Conservation (phyloP, 2,888 invertebrate species). For the Ceratothoa steindachneri region DNA sequence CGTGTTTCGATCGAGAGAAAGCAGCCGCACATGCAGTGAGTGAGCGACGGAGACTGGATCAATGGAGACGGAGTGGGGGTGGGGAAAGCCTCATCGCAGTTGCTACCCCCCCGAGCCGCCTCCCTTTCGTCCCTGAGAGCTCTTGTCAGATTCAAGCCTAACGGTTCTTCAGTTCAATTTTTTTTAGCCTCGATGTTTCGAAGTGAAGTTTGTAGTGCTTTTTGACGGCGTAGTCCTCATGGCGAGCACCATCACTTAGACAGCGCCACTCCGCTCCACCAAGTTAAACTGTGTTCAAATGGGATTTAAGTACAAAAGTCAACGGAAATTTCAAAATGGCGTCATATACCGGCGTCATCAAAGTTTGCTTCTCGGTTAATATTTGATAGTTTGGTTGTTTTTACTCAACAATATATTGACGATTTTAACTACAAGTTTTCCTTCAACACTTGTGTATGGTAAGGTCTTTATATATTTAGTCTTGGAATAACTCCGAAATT, state of each 20-base stretch:
- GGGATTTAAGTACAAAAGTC: not conserved
- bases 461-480: too few species aligned
- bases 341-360: conserved; percentile 9
- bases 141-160: conserved; percentile 6
- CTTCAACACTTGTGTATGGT: too few species aligned
- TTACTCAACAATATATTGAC: too few species aligned
- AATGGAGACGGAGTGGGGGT: conserved; percentile 4
- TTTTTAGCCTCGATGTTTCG: not conserved
- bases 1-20: not conserved
- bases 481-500: too few species aligned
- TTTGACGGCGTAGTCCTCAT: too few species aligned
- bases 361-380: not conserved
- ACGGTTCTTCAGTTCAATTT: conserved; percentile 9
- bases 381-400: too few species aligned
- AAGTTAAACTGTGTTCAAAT: not conserved
- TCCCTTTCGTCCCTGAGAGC: conserved; percentile 2
- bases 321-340: conserved; percentile 7
- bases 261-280: too few species aligned
- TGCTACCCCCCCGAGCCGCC: not conserved
- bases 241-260: too few species aligned
- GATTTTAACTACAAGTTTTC: too few species aligned
- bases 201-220: not conserved
- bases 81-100: conserved; percentile 4
- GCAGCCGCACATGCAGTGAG: conserved; percentile 7
- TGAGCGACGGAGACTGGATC: conserved; percentile 9